Evolutionary conservation across 2,888 invertebrate species (phyloP), one percentile per base, ranked within the genome.

Genomic region (Acronicta alni): DNA sequence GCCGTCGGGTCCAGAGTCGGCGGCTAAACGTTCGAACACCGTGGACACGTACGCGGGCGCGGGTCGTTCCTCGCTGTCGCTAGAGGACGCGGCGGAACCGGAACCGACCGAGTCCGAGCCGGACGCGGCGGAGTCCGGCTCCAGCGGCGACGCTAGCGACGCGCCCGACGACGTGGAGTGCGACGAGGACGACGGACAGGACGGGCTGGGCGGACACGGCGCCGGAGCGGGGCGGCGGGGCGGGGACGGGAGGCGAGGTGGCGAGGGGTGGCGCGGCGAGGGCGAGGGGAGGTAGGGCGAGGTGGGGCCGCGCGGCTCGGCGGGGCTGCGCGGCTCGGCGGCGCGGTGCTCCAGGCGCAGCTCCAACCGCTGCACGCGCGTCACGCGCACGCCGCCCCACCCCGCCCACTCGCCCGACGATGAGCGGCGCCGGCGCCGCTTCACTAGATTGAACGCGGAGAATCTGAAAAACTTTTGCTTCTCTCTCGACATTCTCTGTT

Each of bases 381-480:
- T 91, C 20, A 91, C 92, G 41, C 90, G 79, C 66, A 91, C 88
- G 57, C 90, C 90, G 88, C 89, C 89, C 89, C 91, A 91, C 51
- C 89, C 89, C 79, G 89, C 92, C 91, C 90, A 91, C 76, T 89
- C 89, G 75, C 85, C 81, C 56, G 91, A 89, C 48, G 75, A 75
- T 49, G 89, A 86, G 56, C 82, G 85, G 61, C 92, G 84, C 49
- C 88, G 83, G 54, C 79, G 80, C 51, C 93, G 93, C 87, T 95
- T 95, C 75, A 96, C 96, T 67, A 96, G 95, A 89, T 97, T 97
- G 89, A 97, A 97, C 54, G 96, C 97, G 80, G 97, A 97, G 87
- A 96, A 95, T 88, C 97, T 95, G 95, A 97, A 97, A 95, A 97
- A 97, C 92, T 97, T 97, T 92, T 97, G 97, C 91, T 97, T 97